A percentile compares a stretch with the other conserved stretches of the same genome.
phyloP scores from a whole-genome alignment of 2,888 invertebrate genomes.

The Drosophila testacea region DNA sequence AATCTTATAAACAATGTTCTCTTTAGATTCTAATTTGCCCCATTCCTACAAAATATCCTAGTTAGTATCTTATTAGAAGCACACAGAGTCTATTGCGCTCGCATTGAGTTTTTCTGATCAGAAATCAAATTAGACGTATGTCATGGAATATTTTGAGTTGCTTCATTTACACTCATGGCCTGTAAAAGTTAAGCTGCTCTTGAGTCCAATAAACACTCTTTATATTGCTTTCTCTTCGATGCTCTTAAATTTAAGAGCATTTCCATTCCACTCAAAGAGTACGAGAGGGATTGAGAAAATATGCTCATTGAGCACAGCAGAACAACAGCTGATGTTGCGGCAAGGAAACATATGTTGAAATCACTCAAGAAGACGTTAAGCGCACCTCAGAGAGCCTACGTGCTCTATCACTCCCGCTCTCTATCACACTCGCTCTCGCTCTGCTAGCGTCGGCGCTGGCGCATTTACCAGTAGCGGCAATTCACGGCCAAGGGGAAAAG shows the following conservation, averaged over 20 bases:
- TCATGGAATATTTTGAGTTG: background rate
- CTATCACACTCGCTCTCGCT: background rate
- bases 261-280: background rate
- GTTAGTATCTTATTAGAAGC: background rate
- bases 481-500: slow-evolving; percentile 80
- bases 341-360: slow-evolving; percentile 46
- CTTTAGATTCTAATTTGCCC: too few relatives aligned
- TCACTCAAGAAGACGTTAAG: slow-evolving; percentile 20
- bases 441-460: slow-evolving; percentile 19
- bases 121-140: background rate
- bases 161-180: background rate
- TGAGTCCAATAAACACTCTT: slow-evolving; percentile 24
- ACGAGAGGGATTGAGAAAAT: background rate
- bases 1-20: too few relatives aligned
- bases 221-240: background rate
- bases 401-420: background rate
- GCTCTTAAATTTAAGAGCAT: slow-evolving; percentile 46
- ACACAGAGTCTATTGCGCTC: background rate
- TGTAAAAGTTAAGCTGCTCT: slow-evolving; percentile 16
- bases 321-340: slow-evolving; percentile 46
- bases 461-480: slow-evolving; percentile 31
- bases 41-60: background rate
- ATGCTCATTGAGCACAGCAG: slow-evolving; percentile 22
- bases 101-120: slow-evolving; percentile 2
- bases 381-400: slow-evolving; percentile 2